Evolutionary conservation across 2,888 invertebrate species (phyloP), one percentile per base, ranked within the genome.

Genomic region (Limulus polyphemus): DNA sequence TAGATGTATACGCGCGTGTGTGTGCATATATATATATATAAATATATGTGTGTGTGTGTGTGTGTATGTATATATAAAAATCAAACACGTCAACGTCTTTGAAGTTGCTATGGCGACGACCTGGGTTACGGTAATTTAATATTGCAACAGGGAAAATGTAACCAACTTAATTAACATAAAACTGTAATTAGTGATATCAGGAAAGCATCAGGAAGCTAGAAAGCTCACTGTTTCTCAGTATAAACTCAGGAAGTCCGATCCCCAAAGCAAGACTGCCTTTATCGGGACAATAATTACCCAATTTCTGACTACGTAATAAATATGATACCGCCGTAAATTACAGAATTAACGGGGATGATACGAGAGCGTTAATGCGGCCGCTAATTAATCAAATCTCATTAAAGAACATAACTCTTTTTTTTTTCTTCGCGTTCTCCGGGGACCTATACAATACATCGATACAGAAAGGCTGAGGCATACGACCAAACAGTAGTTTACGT

Each of bases 131-230:
- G 48, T 48, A 16, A 57, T 47, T 57, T 48, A 17, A 57, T 47
- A 48, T 49, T 57, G 47, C 16, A 46, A 17, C 57, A 47, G 48
- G 16, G 48, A 17, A 14, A 47, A 60, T 47, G 61, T 48, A 32
- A 47, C 47, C 62, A 49, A 63, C 62, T 65, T 65, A 60, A 65
- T 65, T 65, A 65, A 49, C 62, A 61, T 58, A 63, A 63, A 62
- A 54, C 56, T 16, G 62, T 65, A 65, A 65, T 65, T 65, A 65
- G 63, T 62, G 58, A 58, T 61, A 58, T 63, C 65, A 61, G 60
- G 49, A 58, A 17, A 46, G 50, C 49, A 58, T 58, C 58, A 50
- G 49, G 32, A 32, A 32, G 32, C 32, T 32, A 32, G 32, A 7
- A 32, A 32, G 32, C 32, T 32, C 32, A 32, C 32, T 32, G 32